Base-by-base conservation (phyloP, 1,140 invertebrate species). In the Caenorhabditis elegans region DNA sequence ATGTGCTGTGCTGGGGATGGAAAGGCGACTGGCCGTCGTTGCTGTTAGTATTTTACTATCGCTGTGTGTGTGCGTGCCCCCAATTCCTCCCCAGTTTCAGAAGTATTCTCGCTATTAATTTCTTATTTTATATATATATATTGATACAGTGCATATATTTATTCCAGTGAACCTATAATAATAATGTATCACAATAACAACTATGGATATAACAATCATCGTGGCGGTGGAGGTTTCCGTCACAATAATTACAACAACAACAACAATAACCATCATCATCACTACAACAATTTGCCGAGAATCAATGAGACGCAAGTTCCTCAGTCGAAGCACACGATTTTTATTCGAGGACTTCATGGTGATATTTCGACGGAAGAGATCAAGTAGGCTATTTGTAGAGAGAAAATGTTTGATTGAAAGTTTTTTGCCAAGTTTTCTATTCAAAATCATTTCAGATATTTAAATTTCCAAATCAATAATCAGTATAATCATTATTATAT, bases 311-410 rank as follows among this genome's bases (percentile, higher is more conserved):
- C 39, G 4, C 31, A 83, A 17, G 82, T 83, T 2, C 82, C 82
- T 5, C 79, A 83, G 31, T 83, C 82, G 19, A 78, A 79, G 36
- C 82, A 83, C 46, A 75, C 82, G 17, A 79, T 83, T 49, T 83
- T 83, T 77, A 75, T 83, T 11, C 10, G 82, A 34, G 82, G 82
- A n/a, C 76, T 83, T 19, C 77, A 53, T 6, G 76, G 76, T 5
- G 28, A 46, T 15, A 49, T 79, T 15, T 19, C 76, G 36, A 78
- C 76, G 17, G 82, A 83, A 22, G 82, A 83, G 48, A 83, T 83
- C 19, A 60, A 83, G 82, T 83, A 19, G 49, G 80, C 65, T 17
- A 43, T 5, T 36, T 22, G n/a, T 55, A 55, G 10, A 55, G 8
- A 8, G 8, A 11, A 55, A 55, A 55, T n/a, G 51, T 48, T 48